phyloP scores from a whole-genome alignment of 2,797 vertebrate genomes.

The Apodemus agrarius region DNA sequence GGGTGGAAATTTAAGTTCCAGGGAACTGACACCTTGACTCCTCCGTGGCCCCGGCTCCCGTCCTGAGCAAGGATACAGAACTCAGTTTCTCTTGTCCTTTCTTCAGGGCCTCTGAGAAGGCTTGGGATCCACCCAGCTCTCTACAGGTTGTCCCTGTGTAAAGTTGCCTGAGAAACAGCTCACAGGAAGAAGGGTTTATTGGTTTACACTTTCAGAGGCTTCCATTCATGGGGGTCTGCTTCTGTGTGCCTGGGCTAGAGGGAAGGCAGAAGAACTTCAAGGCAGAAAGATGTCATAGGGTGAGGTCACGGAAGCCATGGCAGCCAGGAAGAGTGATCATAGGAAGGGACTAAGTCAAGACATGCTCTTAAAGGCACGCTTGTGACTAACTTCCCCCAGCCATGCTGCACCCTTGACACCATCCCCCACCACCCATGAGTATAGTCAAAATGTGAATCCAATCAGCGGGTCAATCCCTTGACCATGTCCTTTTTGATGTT shows the following conservation, averaged over 20 bases:
- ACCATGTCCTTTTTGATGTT: neutral
- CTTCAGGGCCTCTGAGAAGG: neutral
- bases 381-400: neutral
- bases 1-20: neutral
- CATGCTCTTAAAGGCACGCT: neutral
- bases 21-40: neutral
- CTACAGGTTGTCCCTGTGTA: neutral
- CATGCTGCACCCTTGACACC: neutral
- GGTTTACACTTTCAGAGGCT: neutral
- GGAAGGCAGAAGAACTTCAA: neutral
- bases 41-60: neutral
- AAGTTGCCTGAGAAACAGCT: neutral
- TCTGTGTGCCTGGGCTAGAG: neutral
- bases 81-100: neutral
- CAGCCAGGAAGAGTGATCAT: neutral
- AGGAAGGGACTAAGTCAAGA: neutral
- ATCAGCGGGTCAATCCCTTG: neutral
- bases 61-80: neutral
- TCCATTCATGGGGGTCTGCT: neutral
- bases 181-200: neutral
- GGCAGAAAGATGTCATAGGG: neutral
- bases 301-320: neutral
- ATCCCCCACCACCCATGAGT: neutral
- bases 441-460: neutral
- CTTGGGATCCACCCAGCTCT: neutral